These are phyloP conservation scores for Psettodes erumei DNA, from an alignment of 2,113 vertebrate genomes.

Conservation along the genomic window DNA sequence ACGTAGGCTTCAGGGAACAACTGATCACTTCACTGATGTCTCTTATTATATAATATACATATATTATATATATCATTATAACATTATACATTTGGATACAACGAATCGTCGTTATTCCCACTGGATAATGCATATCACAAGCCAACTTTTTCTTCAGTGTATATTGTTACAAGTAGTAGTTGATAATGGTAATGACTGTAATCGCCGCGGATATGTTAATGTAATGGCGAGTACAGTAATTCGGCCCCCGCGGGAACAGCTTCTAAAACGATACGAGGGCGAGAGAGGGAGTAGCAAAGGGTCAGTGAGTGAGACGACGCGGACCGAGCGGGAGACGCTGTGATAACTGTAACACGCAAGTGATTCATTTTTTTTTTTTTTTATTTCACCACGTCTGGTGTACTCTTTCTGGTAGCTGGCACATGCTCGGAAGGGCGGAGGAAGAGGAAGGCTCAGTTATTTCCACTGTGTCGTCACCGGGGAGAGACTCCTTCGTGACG, in stretches of 20 bases:
- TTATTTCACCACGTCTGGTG: conserved; percentile 16
- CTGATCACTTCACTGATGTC: too few relatives aligned
- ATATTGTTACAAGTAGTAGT: too few relatives aligned
- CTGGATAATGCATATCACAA: too few relatives aligned
- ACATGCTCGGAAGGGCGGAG: conserved; percentile 25
- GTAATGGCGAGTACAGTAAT: not conserved
- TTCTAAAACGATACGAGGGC: not conserved
- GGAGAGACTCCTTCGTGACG: not conserved
- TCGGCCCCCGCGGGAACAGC: not conserved
- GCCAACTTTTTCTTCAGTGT: too few relatives aligned
- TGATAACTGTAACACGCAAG: not conserved
- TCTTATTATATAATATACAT: too few relatives aligned
- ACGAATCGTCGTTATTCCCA: too few relatives aligned
- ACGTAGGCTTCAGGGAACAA: not conserved
- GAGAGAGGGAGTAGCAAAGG: accelerated
- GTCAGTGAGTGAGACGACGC: not conserved
- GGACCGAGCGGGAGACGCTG: not conserved
- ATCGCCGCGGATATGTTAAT: too few relatives aligned
- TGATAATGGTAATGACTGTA: too few relatives aligned
- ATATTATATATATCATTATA: too few relatives aligned
- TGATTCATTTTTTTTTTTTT: too few relatives aligned
- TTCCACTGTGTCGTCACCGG: conserved; percentile 46
- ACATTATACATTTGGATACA: too few relatives aligned
- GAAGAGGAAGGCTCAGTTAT: conserved; percentile 11
- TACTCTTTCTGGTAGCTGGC: not conserved